phyloP scores from a whole-genome alignment of 2,797 vertebrate species.

The Austrolebias charrua region DNA sequence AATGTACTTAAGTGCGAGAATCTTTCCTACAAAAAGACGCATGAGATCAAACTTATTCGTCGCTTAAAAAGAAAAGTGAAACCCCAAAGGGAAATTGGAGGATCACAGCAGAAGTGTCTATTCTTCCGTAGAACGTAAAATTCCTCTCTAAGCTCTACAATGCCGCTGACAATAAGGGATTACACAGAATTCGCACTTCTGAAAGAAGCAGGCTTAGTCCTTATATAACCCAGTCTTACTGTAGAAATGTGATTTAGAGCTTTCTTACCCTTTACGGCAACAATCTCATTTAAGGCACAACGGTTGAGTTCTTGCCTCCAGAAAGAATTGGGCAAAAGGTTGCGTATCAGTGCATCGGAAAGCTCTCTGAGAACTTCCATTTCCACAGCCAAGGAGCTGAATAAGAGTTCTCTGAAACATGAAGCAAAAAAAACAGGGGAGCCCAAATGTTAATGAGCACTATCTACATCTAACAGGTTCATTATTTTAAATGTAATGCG shows the following conservation, averaged over 20 bases:
- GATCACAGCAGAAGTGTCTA: conserved; percentile 23
- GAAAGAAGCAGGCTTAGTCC: conserved; percentile 40
- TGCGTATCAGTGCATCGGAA: conserved; percentile 74
- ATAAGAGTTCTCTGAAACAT: conserved; percentile 70
- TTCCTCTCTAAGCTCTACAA: conserved; percentile 36
- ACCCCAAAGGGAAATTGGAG: conserved; percentile 24
- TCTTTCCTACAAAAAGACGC: conserved; percentile 18
- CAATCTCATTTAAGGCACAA: conserved; percentile 79
- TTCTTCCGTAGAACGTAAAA: conserved; percentile 33
- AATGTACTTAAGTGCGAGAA: conserved; percentile 26
- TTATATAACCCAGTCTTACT: conserved; percentile 37
- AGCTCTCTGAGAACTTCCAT: conserved; percentile 71
- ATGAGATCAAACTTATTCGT: conserved; percentile 30
- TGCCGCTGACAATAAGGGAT: conserved; percentile 51
- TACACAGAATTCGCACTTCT: conserved; percentile 43
- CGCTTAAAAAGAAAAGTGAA: conserved; percentile 31
- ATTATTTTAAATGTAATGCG: conserved; percentile 9
- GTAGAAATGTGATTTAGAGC: conserved; percentile 39
- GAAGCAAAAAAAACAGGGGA: conserved; percentile 4
- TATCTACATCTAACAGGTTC: neutral
- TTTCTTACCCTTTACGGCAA: conserved; percentile 80
- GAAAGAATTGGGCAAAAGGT: conserved; percentile 74
- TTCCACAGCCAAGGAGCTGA: conserved; percentile 72
- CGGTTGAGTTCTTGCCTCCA: conserved; percentile 70
- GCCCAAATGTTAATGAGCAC: neutral